Conservation (phyloP, 2,888 invertebrate species). For the Temnothorax rugatulus region DNA sequence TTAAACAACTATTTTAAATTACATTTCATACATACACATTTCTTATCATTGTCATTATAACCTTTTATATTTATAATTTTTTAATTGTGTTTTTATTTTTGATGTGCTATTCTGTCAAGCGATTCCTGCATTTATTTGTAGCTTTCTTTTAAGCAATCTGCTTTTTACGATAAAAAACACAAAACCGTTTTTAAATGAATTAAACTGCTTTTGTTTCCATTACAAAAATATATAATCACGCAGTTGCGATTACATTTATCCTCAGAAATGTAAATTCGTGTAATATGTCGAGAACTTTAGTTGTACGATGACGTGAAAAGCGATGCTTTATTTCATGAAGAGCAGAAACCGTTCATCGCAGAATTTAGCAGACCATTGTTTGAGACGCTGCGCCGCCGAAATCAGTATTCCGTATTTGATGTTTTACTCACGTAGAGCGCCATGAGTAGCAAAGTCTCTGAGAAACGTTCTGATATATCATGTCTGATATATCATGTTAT, state of each 20-base stretch:
- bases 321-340: conserved; percentile 8
- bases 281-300: not conserved
- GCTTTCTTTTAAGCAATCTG: not conserved
- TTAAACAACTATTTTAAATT: not conserved
- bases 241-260: not conserved
- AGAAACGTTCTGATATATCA: not conserved
- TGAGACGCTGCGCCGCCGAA: not conserved
- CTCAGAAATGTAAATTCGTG: not conserved
- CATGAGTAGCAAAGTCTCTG: not conserved
- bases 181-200: not conserved
- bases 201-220: not conserved
- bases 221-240: conserved; percentile 6
- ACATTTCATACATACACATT: not conserved
- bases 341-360: not conserved
- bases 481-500: conserved; percentile 2
- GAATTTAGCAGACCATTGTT: not conserved
- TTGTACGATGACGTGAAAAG: not conserved
- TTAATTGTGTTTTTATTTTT: not conserved
- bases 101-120: not conserved
- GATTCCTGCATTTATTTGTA: not conserved
- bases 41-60: not conserved
- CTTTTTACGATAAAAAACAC: not conserved
- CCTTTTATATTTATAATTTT: not conserved
- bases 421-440: not conserved
- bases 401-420: conserved; percentile 22